Evolutionary conservation across 2,797 vertebrate genomes (phyloP).

Genomic region (Manis pentadactyla): DNA sequence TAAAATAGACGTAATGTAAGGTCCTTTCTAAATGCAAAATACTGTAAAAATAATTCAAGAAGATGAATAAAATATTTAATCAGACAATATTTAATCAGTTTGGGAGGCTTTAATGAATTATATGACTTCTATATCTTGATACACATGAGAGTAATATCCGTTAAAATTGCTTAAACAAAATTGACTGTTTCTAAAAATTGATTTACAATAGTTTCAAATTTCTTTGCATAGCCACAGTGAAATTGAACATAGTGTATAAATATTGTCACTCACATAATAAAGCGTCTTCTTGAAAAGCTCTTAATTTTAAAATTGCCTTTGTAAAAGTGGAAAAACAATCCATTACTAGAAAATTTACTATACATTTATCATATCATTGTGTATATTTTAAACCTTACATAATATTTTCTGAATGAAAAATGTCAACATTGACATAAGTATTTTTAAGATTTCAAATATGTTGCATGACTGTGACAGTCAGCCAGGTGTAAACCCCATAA

Average conservation of each 20-base stretch:
- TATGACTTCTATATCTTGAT: not conserved
- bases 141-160: not conserved
- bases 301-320: not conserved
- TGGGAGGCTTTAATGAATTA: not conserved
- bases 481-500: not conserved
- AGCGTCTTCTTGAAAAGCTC: not conserved
- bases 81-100: not conserved
- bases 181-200: slow-evolving; percentile 3
- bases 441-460: not conserved
- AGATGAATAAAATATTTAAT: not conserved
- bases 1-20: not conserved
- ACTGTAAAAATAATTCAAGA: not conserved
- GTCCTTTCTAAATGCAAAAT: not conserved
- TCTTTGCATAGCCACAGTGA: not conserved
- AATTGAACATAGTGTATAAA: not conserved
- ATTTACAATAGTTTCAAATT: not conserved
- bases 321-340: not conserved
- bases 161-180: slow-evolving; percentile 4
- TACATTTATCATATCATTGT: not conserved
- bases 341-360: not conserved
- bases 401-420: not conserved
- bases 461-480: not conserved
- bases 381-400: not conserved
- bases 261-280: not conserved
- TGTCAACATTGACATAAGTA: not conserved